These are phyloP conservation scores for Ctenoplectra terminalis DNA, from an alignment of 1,140 invertebrate species.

Conservation along the genomic window DNA sequence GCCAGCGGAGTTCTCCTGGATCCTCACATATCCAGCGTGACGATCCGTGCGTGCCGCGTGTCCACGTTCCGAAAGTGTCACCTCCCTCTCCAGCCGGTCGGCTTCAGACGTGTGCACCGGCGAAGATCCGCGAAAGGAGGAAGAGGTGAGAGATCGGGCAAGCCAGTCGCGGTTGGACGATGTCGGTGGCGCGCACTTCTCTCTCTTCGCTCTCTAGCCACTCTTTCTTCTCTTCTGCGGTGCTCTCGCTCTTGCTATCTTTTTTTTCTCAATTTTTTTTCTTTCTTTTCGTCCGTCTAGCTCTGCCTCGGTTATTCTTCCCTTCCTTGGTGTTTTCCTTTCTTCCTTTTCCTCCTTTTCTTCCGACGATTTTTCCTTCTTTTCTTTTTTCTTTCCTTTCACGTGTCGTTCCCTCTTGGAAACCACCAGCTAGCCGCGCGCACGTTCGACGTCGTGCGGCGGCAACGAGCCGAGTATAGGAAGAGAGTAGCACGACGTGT, in stretches of 20 bases:
- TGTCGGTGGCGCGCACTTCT: slow-evolving; percentile 61
- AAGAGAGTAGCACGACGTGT: slow-evolving; percentile 53
- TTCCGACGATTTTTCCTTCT: not conserved
- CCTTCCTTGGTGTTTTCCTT: not conserved
- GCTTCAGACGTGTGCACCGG: slow-evolving; percentile 54
- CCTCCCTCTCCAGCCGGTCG: slow-evolving; percentile 58
- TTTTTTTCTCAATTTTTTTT: not conserved
- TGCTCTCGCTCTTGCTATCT: not conserved
- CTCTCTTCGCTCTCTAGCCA: not conserved
- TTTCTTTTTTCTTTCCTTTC: slow-evolving; percentile 1
- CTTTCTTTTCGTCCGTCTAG: slow-evolving; percentile 26
- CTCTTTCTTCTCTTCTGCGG: not conserved
- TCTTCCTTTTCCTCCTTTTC: not conserved
- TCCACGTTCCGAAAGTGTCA: slow-evolving; percentile 67
- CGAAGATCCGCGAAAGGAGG: slow-evolving; percentile 71
- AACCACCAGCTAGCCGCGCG: slow-evolving; percentile 54
- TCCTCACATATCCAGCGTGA: slow-evolving; percentile 56
- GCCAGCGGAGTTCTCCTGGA: slow-evolving; percentile 51
- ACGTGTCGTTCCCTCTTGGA: slow-evolving; percentile 30
- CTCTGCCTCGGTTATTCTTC: not conserved
- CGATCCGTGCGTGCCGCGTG: slow-evolving; percentile 67
- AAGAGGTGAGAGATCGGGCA: slow-evolving; percentile 64
- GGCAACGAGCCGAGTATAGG: slow-evolving; percentile 66
- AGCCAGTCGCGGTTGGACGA: slow-evolving; percentile 59
- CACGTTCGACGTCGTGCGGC: slow-evolving; percentile 59